Conservation (phyloP, 2,888 invertebrate genomes). For the Beris morrisii region DNA sequence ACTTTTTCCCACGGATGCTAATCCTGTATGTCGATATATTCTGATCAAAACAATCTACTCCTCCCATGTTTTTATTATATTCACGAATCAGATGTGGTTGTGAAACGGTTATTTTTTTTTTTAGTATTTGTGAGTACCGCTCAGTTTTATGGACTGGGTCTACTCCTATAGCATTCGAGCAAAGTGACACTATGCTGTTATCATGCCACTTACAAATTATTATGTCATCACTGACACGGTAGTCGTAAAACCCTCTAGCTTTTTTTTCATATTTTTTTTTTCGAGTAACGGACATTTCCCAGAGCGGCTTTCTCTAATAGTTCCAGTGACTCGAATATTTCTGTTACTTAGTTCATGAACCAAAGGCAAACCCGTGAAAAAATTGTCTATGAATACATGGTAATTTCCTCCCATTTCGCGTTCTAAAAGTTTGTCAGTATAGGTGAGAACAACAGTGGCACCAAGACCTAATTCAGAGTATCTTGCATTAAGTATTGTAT, state of each 20-base stretch:
- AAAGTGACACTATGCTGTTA: constrained; percentile 3
- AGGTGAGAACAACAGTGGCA: constrained; percentile 9
- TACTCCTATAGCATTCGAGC: not conserved
- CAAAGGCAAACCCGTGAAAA: constrained; percentile 4
- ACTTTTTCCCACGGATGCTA: not conserved
- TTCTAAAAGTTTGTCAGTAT: not conserved
- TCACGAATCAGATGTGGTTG: not conserved
- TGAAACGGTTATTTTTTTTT: not conserved
- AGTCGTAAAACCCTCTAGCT: not conserved
- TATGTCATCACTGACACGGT: not conserved
- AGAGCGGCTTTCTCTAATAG: constrained; percentile 10
- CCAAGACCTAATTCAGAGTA: constrained; percentile 17
- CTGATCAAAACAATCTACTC: not conserved
- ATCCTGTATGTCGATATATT: not conserved
- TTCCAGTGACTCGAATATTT: not conserved
- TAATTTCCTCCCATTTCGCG: too few relatives aligned
- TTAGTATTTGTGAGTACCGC: not conserved
- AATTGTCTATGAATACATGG: constrained; percentile 15
- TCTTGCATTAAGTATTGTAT: not conserved
- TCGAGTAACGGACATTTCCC: not conserved
- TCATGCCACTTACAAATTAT: constrained; percentile 10
- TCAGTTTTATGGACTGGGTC: not conserved
- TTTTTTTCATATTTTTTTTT: not conserved
- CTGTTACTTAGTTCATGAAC: not conserved
- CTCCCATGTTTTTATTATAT: not conserved